A percentile compares a stretch with the other conserved stretches of the same genome.
phyloP scores from a whole-genome alignment of 2,797 vertebrate genomes.

The Choloepus didactylus region DNA sequence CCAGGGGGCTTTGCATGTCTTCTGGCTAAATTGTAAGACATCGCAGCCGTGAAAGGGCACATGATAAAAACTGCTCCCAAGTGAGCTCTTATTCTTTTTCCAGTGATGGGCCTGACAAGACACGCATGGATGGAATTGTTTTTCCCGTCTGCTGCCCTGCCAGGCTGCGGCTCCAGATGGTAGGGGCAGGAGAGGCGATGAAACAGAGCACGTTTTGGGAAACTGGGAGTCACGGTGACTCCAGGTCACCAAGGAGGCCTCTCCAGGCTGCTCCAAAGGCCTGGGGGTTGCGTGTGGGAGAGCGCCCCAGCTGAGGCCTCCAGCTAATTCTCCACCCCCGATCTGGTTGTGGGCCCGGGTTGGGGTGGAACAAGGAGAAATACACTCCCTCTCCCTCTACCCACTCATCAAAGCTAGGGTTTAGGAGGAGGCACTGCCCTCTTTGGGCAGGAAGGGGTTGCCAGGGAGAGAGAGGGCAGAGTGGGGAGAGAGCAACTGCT shows the following conservation, averaged over 20 bases:
- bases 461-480: not conserved
- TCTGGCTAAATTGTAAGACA: not conserved
- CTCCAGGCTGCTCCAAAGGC: not conserved
- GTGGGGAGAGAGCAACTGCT: not conserved
- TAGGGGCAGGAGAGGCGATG: not conserved
- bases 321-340: not conserved
- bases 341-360: not conserved
- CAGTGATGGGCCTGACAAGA: not conserved
- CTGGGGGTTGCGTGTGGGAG: accelerated
- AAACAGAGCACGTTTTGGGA: not conserved
- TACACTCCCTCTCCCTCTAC: accelerated
- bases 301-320: not conserved
- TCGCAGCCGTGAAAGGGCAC: not conserved
- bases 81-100: not conserved
- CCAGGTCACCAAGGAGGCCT: not conserved
- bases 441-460: not conserved
- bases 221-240: not conserved
- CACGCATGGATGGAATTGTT: not conserved
- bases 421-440: not conserved
- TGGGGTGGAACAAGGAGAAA: too few species aligned
- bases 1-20: not conserved
- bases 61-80: not conserved
- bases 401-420: accelerated
- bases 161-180: not conserved
- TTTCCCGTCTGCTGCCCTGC: not conserved